Evolutionary conservation across 35 echinoderm and acorn worm genomes (phyloP), one percentile per base, ranked within the genome.

Genomic region (Patiria miniata): DNA sequence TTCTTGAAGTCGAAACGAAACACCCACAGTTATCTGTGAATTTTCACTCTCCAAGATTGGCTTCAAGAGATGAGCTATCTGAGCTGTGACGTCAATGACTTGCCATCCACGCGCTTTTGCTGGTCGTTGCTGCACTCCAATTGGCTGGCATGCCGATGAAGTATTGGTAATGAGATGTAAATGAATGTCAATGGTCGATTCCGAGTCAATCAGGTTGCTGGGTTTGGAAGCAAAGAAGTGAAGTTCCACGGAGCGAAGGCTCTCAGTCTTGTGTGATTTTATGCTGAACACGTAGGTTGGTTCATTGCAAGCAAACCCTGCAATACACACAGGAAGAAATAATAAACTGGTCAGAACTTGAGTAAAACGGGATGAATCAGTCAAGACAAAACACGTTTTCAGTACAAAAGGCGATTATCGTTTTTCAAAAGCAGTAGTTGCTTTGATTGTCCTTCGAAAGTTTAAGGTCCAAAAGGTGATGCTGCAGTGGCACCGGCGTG

Each of bases 101-200:
- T 53, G 85, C 85, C 85, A 87, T 37, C 85, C 68, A 79, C 77
- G 76, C 40, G 52, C 77, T 29, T 37, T 40, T 32, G 77, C 53
- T 8, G 76, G 50, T 30, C 51, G 39, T 21, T 53, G 76, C 19
- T 78, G 76, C 19, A 79, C 40, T 33, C 85, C 85, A 39, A 87
- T 87, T 33, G 68, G 51, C 21, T 78, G 85, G 76, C 85, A 87
- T 18, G 38, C 68, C 0, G 85, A 19, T 19, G 68, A 30, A 8
- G 69, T 78, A 34, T 73, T 34, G 14, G 23, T 34, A 30, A 73
- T 73, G 0, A 73, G 34, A 73, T 73, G 26, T 8, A 73, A 8
- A 26, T 30, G 65, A 73, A 73, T 73, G 29, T 34, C 34, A 34
- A 73, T 12, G 29, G 34, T 34, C 34, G 65, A 30, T 26, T 30